Percentiles rank a stretch among this genome's conserved stretches.
Conservation (phyloP, 2,113 vertebrate species). For the Lophius piscatorius region DNA sequence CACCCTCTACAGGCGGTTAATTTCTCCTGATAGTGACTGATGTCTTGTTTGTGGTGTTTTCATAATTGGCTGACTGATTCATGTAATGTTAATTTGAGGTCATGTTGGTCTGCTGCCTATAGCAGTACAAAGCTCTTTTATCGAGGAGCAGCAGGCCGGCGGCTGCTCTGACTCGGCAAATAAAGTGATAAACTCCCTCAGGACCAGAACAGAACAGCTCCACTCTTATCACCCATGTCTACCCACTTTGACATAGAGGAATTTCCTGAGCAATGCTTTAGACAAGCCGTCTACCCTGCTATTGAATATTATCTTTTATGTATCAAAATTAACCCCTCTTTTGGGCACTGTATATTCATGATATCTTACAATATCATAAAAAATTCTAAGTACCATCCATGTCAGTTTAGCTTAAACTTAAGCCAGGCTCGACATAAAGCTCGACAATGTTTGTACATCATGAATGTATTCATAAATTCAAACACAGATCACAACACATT, state of each 20-base stretch:
- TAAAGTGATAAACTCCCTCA: slow-evolving; percentile 29
- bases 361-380: too few species aligned
- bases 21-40: not conserved
- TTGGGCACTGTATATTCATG: too few species aligned
- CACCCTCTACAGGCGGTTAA: not conserved
- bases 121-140: slow-evolving; percentile 36
- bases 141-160: slow-evolving; percentile 20
- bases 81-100: slow-evolving; percentile 10
- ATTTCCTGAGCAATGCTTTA: not conserved
- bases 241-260: not conserved
- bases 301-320: not conserved
- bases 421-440: too few species aligned
- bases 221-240: not conserved
- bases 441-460: too few species aligned
- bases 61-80: slow-evolving; percentile 17
- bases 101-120: slow-evolving; percentile 2
- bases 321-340: too few species aligned
- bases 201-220: slow-evolving; percentile 9
- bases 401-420: too few species aligned
- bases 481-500: not conserved
- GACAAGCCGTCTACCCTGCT: not conserved
- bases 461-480: not conserved
- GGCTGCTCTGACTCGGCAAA: slow-evolving; percentile 60
- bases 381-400: too few species aligned
- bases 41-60: slow-evolving; percentile 13